phyloP scores from a whole-genome alignment of 2,888 invertebrate species.

The Chalcosyrphus nemorum region DNA sequence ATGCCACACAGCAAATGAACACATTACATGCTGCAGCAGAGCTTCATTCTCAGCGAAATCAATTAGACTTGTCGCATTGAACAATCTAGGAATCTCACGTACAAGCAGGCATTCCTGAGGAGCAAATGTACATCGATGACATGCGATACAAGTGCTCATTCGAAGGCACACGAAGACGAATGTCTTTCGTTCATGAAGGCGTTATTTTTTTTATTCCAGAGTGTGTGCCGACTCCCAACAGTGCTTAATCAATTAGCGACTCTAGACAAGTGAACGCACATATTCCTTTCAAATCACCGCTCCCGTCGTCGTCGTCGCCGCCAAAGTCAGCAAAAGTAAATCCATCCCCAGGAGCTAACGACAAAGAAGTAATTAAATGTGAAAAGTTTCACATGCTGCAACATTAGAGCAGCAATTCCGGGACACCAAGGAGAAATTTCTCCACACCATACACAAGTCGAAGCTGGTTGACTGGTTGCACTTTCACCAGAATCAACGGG shows the following conservation, averaged over 20 bases:
- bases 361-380: conserved; percentile 73
- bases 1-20: not conserved
- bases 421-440: too few relatives aligned
- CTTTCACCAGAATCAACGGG: conserved; percentile 55
- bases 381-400: conserved; percentile 73
- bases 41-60: conserved; percentile 42
- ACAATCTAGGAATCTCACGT: conserved; percentile 62
- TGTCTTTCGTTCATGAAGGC: too few relatives aligned
- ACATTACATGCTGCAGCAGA: not conserved
- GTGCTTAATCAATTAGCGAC: conserved; percentile 71
- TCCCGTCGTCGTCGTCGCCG: too few relatives aligned
- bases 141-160: conserved; percentile 60
- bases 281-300: conserved; percentile 20
- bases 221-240: conserved; percentile 53
- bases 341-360: conserved; percentile 62
- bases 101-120: not conserved
- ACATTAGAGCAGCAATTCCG: conserved; percentile 64
- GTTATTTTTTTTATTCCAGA: too few relatives aligned
- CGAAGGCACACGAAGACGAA: not conserved
- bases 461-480: conserved; percentile 61
- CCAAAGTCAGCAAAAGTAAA: conserved; percentile 67
- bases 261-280: conserved; percentile 33
- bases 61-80: conserved; percentile 61
- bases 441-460: not conserved
- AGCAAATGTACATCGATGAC: conserved; percentile 68